phyloP scores from a whole-genome alignment of 2,888 invertebrate species.

The Ariolimax columbianus region DNA sequence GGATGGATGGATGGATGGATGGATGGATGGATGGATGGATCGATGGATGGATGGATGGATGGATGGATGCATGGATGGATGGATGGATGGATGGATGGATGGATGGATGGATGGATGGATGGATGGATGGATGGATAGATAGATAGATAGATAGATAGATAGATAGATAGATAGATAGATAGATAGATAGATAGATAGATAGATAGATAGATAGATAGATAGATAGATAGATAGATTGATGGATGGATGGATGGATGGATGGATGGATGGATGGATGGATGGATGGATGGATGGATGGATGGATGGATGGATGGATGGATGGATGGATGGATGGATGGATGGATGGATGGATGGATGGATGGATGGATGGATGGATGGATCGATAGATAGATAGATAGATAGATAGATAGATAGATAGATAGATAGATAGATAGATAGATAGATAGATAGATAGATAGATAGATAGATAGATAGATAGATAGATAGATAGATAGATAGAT shows the following conservation, averaged over 20 bases:
- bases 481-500: conserved; percentile 10
- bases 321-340: conserved; percentile 8
- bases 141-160: too few species aligned
- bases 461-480: conserved; percentile 13
- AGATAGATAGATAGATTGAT: too few species aligned
- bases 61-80: too few species aligned
- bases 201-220: too few species aligned
- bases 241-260: not conserved
- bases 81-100: too few species aligned
- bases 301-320: not conserved
- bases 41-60: too few species aligned
- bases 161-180: too few species aligned
- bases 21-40: too few species aligned
- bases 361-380: not conserved
- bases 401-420: conserved; percentile 15
- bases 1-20: too few species aligned
- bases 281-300: not conserved
- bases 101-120: not conserved
- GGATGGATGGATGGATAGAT: not conserved
- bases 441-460: conserved; percentile 20
- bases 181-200: too few species aligned
- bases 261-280: not conserved
- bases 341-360: conserved; percentile 8
- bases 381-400: conserved; percentile 5
- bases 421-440: conserved; percentile 18